phyloP scores from a whole-genome alignment of 2,113 vertebrate genomes.

The Clarias macrocephalus region DNA sequence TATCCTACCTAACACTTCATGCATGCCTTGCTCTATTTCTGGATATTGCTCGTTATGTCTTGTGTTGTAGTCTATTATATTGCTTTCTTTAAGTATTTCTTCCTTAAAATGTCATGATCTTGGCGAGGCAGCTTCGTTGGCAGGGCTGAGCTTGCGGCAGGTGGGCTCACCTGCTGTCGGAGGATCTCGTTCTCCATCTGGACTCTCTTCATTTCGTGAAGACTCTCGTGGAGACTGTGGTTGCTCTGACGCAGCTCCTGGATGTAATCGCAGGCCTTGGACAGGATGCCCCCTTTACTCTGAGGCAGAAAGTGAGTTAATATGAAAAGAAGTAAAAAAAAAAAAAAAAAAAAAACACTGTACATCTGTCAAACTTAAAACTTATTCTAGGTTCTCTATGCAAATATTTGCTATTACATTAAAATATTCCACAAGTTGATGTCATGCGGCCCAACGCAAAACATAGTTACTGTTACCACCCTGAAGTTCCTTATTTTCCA shows the following conservation, averaged over 20 bases:
- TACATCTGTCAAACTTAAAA: not conserved
- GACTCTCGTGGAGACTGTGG: conserved; percentile 84
- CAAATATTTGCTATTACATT: not conserved
- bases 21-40: not conserved
- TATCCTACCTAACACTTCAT: not conserved
- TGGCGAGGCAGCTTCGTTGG: conserved; percentile 2
- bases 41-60: not conserved
- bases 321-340: not conserved
- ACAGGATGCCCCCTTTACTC: conserved; percentile 93
- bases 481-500: not conserved
- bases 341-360: not conserved
- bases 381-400: not conserved
- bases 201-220: conserved; percentile 84
- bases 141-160: conserved; percentile 17
- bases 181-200: conserved; percentile 88
- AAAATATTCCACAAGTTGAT: not conserved
- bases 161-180: conserved; percentile 79
- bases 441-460: not conserved
- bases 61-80: not conserved
- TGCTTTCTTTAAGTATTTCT: not conserved
- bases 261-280: conserved; percentile 91
- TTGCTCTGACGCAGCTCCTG: conserved; percentile 85
- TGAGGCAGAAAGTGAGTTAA: conserved; percentile 47
- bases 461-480: not conserved
- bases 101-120: not conserved